These are phyloP conservation scores for Acipenser ruthenus DNA, from an alignment of 2,797 vertebrate species.

Conservation along the genomic window DNA sequence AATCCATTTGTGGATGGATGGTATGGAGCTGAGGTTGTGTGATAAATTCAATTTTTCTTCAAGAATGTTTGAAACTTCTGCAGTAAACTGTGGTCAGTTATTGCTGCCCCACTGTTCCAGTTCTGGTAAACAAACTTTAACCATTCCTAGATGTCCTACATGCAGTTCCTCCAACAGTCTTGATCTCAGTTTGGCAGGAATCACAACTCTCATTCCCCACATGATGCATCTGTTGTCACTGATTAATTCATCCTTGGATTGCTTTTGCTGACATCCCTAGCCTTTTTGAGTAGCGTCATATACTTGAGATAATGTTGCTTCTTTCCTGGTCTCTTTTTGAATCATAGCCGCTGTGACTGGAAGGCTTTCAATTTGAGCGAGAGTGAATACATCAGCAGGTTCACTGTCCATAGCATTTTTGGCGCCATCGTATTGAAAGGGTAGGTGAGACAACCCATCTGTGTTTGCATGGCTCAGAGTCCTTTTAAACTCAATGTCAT, in stretches of 20 bases:
- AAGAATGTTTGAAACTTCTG: neutral
- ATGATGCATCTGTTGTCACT: neutral
- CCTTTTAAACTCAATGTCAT: too few species aligned
- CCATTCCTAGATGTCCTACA: conserved; percentile 1
- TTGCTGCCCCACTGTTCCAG: neutral
- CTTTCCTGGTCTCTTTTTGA: neutral
- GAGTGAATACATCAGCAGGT: too few species aligned
- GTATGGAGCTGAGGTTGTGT: neutral
- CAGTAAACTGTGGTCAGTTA: neutral
- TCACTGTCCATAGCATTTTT: too few species aligned
- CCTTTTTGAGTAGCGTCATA: neutral
- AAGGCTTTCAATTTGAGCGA: too few species aligned
- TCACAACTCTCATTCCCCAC: neutral
- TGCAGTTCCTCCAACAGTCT: conserved; percentile 8
- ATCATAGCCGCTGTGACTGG: neutral
- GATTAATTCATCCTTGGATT: neutral
- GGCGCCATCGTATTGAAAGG: too few species aligned
- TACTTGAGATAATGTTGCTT: neutral
- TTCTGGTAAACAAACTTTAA: neutral
- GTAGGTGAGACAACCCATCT: too few species aligned
- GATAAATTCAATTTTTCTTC: neutral
- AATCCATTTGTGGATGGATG: neutral
- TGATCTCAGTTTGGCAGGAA: conserved; percentile 2
- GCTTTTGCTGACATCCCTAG: neutral
- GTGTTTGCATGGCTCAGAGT: too few species aligned